Evolutionary conservation across 2,888 invertebrate species (phyloP).

Genomic region (Ryuthela nishihirai): DNA sequence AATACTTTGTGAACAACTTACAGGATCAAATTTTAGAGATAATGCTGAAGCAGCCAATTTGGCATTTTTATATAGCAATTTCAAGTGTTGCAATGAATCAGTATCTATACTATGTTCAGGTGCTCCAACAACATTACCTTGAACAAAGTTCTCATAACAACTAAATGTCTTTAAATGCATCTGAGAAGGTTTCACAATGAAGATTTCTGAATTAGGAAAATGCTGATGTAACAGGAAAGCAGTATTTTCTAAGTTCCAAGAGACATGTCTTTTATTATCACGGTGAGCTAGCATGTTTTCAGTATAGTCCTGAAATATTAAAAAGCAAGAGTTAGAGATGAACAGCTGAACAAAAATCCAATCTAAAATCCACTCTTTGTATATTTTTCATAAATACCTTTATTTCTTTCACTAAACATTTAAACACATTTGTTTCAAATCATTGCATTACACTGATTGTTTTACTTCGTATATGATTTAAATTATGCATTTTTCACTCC

Average conservation of each 20-base stretch:
- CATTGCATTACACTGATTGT: too few species aligned
- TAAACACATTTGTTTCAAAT: too few species aligned
- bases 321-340: background rate
- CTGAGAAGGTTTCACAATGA: constrained; percentile 54
- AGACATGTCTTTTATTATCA: constrained; percentile 68
- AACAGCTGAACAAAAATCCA: background rate
- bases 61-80: constrained; percentile 54
- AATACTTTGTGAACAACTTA: background rate
- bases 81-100: constrained; percentile 68
- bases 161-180: constrained; percentile 80
- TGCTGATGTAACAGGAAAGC: constrained; percentile 63
- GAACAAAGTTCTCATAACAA: constrained; percentile 84
- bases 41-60: background rate
- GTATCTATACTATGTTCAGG: constrained; percentile 73
- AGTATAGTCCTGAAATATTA: constrained; percentile 65
- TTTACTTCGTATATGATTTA: too few species aligned
- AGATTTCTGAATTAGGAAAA: constrained; percentile 58
- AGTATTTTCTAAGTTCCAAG: constrained; percentile 78
- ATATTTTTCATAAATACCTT: too few species aligned
- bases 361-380: too few species aligned
- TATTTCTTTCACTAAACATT: too few species aligned
- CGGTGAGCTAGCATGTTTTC: constrained; percentile 75
- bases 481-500: too few species aligned
- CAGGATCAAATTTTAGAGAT: too few species aligned
- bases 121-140: constrained; percentile 68